Evolutionary conservation across 92 coral and sea anemone genomes (phyloP).

Genomic region (Umimayanthus kanabou): DNA sequence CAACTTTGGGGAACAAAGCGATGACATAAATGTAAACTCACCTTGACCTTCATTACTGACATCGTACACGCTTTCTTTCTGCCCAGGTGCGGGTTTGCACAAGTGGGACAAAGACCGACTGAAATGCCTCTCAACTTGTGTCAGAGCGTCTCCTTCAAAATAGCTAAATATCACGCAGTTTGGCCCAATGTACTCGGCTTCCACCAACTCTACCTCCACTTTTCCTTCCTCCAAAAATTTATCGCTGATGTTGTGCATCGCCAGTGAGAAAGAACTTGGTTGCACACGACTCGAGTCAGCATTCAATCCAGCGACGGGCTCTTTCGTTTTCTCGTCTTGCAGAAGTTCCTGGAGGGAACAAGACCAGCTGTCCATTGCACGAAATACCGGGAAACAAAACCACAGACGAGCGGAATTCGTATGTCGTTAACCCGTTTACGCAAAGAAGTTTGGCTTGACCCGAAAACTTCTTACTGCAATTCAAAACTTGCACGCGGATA

Average conservation of each 20-base stretch:
- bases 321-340: slow-evolving; percentile 29
- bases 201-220: slow-evolving; percentile 31
- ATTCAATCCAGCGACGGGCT: neutral
- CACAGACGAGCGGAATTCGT: slow-evolving; percentile 1
- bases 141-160: slow-evolving; percentile 2
- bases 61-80: neutral
- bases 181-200: slow-evolving; percentile 33
- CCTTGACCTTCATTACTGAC: neutral
- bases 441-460: neutral
- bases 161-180: slow-evolving; percentile 34
- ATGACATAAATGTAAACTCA: neutral
- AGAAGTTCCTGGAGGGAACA: slow-evolving; percentile 24
- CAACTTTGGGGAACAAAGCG: neutral
- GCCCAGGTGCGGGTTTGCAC: neutral
- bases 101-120: slow-evolving; percentile 11
- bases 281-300: neutral
- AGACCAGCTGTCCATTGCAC: slow-evolving; percentile 43
- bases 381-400: neutral
- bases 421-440: slow-evolving; percentile 5
- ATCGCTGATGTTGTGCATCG: neutral
- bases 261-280: neutral
- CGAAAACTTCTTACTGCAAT: neutral
- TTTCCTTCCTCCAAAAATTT: slow-evolving; percentile 31
- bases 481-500: slow-evolving; percentile 7
- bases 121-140: slow-evolving; percentile 37